Evolutionary conservation across 23 tunicate genomes (phyloP).

Genomic region (Styela plicata): DNA sequence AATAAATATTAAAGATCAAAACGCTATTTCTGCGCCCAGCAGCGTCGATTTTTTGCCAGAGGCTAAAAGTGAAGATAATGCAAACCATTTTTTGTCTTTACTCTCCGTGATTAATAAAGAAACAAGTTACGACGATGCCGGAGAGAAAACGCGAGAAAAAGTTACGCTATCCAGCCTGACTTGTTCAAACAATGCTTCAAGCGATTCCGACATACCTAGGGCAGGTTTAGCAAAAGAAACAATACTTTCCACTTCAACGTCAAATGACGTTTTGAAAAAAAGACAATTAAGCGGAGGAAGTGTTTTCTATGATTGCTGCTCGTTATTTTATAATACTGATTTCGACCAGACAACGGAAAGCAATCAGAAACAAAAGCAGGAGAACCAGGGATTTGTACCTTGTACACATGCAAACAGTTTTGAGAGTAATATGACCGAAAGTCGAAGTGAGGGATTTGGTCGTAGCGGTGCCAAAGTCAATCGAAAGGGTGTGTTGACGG

Average conservation of each 20-base stretch:
- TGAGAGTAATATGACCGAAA: slow-evolving; percentile 10
- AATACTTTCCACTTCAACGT: neutral
- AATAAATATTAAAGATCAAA: neutral
- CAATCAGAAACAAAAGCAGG: neutral
- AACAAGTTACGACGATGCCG: neutral
- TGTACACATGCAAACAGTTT: neutral
- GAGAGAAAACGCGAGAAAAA: neutral
- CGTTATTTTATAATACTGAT: neutral
- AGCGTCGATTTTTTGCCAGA: neutral
- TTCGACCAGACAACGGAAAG: neutral
- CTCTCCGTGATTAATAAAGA: neutral
- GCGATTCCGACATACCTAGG: neutral
- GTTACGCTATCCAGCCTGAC: neutral
- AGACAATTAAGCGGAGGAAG: neutral
- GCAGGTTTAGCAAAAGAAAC: neutral
- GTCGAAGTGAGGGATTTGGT: neutral
- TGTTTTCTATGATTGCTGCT: neutral
- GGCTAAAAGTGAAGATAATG: slow-evolving; percentile 3
- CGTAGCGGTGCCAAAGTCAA: neutral
- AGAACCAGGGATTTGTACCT: neutral
- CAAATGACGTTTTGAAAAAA: neutral
- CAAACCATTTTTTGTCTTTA: neutral
- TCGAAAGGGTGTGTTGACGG: neutral
- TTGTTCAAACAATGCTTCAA: neutral
- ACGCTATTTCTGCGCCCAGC: neutral